Evolutionary conservation across 1,140 invertebrate genomes (phyloP).

Genomic region (Cotesia chilonis): DNA sequence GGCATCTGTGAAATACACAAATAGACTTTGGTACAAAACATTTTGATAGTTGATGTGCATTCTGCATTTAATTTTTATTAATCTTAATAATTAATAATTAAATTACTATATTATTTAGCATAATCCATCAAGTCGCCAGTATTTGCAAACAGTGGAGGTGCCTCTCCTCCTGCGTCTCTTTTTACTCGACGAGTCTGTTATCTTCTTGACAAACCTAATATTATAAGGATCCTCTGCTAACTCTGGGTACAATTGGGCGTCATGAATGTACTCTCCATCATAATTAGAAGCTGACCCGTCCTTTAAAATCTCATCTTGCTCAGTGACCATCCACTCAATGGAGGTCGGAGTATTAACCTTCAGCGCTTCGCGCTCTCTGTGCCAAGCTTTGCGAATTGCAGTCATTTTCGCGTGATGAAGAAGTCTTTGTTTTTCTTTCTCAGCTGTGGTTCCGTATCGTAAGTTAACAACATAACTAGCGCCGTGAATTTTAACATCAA

Average conservation of each 20-base stretch:
- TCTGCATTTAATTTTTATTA: constrained; percentile 60
- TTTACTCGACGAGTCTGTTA: constrained; percentile 71
- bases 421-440: constrained; percentile 86
- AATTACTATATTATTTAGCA: constrained; percentile 55
- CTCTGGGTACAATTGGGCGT: constrained; percentile 88
- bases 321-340: constrained; percentile 78
- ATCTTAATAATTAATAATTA: constrained; percentile 47
- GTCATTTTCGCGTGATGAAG: constrained; percentile 87
- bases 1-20: constrained; percentile 74
- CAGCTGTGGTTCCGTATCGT: constrained; percentile 87
- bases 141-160: constrained; percentile 59
- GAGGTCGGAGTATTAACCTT: constrained; percentile 78
- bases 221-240: constrained; percentile 95
- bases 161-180: constrained; percentile 70
- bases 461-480: constrained; percentile 83
- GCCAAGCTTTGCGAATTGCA: constrained; percentile 91
- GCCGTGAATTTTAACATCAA: constrained; percentile 88
- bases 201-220: constrained; percentile 87
- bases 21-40: constrained; percentile 72
- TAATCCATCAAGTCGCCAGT: constrained; percentile 66
- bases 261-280: constrained; percentile 90
- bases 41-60: constrained; percentile 56
- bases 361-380: constrained; percentile 84
- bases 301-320: constrained; percentile 89
- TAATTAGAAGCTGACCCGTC: constrained; percentile 83